Evolutionary conservation across 2,113 vertebrate species (phyloP), one percentile per base, ranked within the genome.

Genomic region (Paramormyrops kingsleyae): DNA sequence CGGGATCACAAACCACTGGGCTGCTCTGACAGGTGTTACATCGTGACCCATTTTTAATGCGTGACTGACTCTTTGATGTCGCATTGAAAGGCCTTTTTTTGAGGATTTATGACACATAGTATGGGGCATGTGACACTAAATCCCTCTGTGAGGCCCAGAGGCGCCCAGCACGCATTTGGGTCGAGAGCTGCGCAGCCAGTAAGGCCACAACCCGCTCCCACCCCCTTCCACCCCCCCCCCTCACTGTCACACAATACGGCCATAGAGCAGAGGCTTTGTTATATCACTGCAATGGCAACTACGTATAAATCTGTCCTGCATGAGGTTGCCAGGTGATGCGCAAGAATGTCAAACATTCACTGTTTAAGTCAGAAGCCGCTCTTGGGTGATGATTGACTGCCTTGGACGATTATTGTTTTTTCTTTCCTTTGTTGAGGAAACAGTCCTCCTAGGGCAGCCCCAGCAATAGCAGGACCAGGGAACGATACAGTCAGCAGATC

Each of bases 401-500:
- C 74, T 39, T 42, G 5, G 74, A 39, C 19, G 24, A 46, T 44
- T 47, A 84, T 47, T 84, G 80, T 84, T 44, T 46, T 84, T 44
- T 42, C 3, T n/a, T 89, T 92, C 91, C 89, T 88, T 12, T 85
- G 27, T 53, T 44, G 87, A 13, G 35, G 87, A 88, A 80, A 80
- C 35, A 42, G 74, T 93, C 87, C 90, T 93, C 49, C 9, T 53
- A 39, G 1, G 92, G 31, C 59, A 86, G 3, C 44, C 17, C 0
- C 49, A 52, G 49, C 3, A 89, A 90, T 56, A 46, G 80, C 59
- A 77, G 10, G 9, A 24, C 5, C 27, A 59, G 49, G 27, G 46
- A 87, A 47, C 5, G 47, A 13, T 27, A 9, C 7, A 87, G 92
- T 95, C 93, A 94, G 91, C 91, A 90, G 31, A 92, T 93, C 59